phyloP scores from a whole-genome alignment of 1,140 invertebrate species.

The Asbolus verrucosus region DNA sequence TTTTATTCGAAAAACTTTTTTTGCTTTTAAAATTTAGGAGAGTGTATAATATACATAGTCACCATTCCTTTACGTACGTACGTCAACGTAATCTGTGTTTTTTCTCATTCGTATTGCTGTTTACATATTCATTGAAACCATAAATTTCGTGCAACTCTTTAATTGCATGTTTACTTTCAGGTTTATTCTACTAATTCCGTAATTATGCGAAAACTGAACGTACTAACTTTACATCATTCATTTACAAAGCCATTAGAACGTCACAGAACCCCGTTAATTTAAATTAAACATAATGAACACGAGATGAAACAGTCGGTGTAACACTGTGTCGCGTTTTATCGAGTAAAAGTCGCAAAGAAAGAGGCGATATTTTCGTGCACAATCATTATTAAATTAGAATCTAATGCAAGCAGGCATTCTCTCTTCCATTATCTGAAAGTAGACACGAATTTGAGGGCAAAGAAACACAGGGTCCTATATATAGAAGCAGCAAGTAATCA shows the following conservation, averaged over 20 bases:
- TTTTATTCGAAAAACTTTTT: no score
- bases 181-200: neutral
- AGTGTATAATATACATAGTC: no score
- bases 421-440: constrained; percentile 10
- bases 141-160: constrained; percentile 33
- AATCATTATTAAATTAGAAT: constrained; percentile 33
- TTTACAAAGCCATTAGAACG: constrained; percentile 31
- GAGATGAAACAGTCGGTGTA: constrained; percentile 16
- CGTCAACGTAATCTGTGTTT: constrained; percentile 5
- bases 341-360: constrained; percentile 5
- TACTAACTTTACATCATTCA: constrained; percentile 22
- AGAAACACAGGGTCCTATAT: constrained; percentile 30
- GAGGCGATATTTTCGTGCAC: neutral
- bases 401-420: constrained; percentile 22
- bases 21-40: no score
- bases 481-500: constrained; percentile 34
- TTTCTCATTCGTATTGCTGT: constrained; percentile 3
- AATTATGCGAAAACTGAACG: constrained; percentile 18
- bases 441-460: constrained; percentile 9
- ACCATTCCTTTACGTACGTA: neutral
- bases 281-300: constrained; percentile 25
- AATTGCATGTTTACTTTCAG: constrained; percentile 27
- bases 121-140: constrained; percentile 27
- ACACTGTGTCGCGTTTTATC: neutral
- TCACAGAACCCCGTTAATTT: constrained; percentile 25